Conservation (phyloP, 2,888 invertebrate genomes). For the Andrena flavipes region DNA sequence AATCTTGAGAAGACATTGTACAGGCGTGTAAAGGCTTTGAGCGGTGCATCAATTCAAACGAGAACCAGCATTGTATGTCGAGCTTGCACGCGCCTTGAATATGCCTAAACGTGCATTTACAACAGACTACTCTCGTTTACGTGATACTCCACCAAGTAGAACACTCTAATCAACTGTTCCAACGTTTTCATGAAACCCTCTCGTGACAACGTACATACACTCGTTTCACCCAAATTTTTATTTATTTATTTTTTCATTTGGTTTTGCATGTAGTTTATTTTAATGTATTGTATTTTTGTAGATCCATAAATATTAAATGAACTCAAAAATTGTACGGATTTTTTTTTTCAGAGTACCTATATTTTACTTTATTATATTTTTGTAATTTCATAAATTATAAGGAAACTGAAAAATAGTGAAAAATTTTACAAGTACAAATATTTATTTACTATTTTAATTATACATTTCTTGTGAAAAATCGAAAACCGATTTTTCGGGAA, state of each 20-base stretch:
- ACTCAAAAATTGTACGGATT: too few relatives aligned
- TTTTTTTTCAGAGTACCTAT: too few relatives aligned
- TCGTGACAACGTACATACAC: background rate
- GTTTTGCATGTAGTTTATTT: too few relatives aligned
- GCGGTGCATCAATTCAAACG: constrained; percentile 23
- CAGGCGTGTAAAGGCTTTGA: constrained; percentile 11
- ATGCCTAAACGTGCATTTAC: constrained; percentile 34
- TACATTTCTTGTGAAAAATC: too few relatives aligned
- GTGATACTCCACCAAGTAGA: constrained; percentile 6
- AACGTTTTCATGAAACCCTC: background rate
- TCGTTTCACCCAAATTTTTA: background rate
- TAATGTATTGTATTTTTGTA: too few relatives aligned
- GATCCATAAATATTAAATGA: too few relatives aligned
- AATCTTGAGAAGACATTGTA: constrained; percentile 20
- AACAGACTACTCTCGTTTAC: constrained; percentile 4
- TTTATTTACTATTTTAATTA: too few relatives aligned
- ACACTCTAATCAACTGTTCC: constrained; percentile 33
- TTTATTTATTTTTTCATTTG: background rate
- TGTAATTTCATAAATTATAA: too few relatives aligned
- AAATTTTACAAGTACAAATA: too few relatives aligned
- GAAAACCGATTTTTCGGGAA: too few relatives aligned
- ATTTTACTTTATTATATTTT: too few relatives aligned
- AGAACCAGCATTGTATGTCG: constrained; percentile 30
- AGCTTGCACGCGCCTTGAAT: constrained; percentile 36
- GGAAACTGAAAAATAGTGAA: too few relatives aligned